These are phyloP conservation scores for Fragum sueziense DNA, from an alignment of 2,888 invertebrate genomes.

Conservation along the genomic window DNA sequence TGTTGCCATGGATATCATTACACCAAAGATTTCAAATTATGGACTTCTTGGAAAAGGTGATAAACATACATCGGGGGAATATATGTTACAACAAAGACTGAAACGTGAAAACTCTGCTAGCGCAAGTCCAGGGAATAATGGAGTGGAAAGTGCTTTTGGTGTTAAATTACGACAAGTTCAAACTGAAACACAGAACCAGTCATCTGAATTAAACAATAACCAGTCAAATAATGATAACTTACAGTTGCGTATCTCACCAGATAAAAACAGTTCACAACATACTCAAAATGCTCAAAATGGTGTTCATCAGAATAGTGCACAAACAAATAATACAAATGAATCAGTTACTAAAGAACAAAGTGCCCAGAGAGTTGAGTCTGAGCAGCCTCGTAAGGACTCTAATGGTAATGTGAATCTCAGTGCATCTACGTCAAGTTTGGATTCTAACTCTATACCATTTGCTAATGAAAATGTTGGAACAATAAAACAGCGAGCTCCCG, in stretches of 20 bases:
- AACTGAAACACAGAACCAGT: constrained; percentile 49
- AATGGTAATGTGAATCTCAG: constrained; percentile 66
- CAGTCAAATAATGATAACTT: constrained; percentile 30
- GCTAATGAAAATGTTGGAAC: constrained; percentile 99
- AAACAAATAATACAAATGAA: constrained; percentile 21
- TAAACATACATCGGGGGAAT: constrained; percentile 61
- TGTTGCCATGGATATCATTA: constrained; percentile 79
- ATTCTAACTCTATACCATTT: constrained; percentile 94
- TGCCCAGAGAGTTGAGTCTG: constrained; percentile 29
- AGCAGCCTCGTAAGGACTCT: constrained; percentile 61
- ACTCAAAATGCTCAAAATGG: constrained; percentile 55
- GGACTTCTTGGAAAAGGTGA: constrained; percentile 74
- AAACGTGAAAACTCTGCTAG: constrained; percentile 56
- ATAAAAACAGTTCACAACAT: constrained; percentile 6
- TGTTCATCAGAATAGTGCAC: constrained; percentile 50
- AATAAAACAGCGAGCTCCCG: constrained; percentile 90
- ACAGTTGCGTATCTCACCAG: background rate
- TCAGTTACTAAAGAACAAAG: constrained; percentile 40
- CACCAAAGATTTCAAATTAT: constrained; percentile 78
- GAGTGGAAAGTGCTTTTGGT: constrained; percentile 62
- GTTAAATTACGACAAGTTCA: constrained; percentile 61
- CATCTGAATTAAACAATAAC: constrained; percentile 36
- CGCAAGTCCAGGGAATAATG: constrained; percentile 47
- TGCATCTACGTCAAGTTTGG: constrained; percentile 89
- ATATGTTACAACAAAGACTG: constrained; percentile 65